Base-by-base conservation (phyloP, 2,113 vertebrate species). In the Candoia aspera region DNA sequence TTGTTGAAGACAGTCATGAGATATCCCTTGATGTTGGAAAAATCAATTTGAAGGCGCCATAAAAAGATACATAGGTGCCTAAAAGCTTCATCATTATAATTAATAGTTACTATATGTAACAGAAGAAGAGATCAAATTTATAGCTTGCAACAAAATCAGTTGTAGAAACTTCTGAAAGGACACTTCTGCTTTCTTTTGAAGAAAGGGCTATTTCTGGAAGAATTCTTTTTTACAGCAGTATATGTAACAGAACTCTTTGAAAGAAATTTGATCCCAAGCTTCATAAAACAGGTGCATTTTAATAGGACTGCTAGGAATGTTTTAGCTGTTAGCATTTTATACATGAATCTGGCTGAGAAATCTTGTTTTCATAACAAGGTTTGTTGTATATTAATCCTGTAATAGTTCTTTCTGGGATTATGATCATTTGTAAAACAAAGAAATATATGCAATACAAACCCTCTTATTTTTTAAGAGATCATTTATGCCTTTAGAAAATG, bases 401-500 rank as follows among this genome's bases (percentile, higher is more conserved):
- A 96, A 97, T 97, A 94, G 95, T 97, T 97, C 94, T 97, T 97
- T 96, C 96, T 96, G 95, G 96, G 96, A 97, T 98, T 97, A 96
- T 95, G 96, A 97, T 98, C 96, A 97, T 97, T 98, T 97, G 93
- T 97, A 96, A 79, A 97, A 97, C 96, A 95, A 97, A 97, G 98
- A 98, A 3, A 29, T 8, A 73, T 8, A 89, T 46, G 19, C 42
- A 91, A 91, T 54, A 98, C 98, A 98, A 98, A 42, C 97, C 97
- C 98, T 97, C 97, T 97, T 79, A 73, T 42, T 59, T 90, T 87
- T 84, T 33, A 60, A 89, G 21, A 98, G 98, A 98, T 98, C 98
- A 98, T 98, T 98, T 98, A 98, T 98, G 98, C 98, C 98, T 98
- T 98, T 99, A 97, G 97, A 98, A 33, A 97, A 98, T 97, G 97